These are phyloP conservation scores for Neosalanx taihuensis DNA, from an alignment of 2,797 vertebrate species.

Conservation along the genomic window DNA sequence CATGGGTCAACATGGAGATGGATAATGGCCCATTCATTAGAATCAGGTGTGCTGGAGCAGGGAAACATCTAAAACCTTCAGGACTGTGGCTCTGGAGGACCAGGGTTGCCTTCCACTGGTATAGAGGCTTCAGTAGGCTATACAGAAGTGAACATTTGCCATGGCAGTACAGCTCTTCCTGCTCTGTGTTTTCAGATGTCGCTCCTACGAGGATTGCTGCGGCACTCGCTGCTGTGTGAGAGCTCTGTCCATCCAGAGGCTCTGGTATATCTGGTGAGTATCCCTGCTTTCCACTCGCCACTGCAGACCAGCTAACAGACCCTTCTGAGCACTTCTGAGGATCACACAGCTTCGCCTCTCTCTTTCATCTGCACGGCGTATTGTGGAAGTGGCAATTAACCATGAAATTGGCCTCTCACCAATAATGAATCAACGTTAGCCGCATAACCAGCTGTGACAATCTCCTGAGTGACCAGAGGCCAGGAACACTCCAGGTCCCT, in stretches of 20 bases:
- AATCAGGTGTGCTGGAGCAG: no score
- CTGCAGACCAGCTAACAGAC: not conserved
- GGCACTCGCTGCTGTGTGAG: slow-evolving; percentile 93
- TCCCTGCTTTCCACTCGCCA: not conserved
- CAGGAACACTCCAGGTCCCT: no score
- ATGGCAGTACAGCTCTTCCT: not conserved
- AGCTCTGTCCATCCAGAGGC: slow-evolving; percentile 92
- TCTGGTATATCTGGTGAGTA: slow-evolving; percentile 98
- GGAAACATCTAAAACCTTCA: no score
- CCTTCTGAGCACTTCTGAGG: not conserved
- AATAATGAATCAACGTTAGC: not conserved
- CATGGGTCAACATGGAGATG: no score
- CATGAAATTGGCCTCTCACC: slow-evolving; percentile 3
- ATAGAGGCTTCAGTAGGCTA: not conserved
- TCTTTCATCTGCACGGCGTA: not conserved
- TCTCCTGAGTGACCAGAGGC: slow-evolving; percentile 14
- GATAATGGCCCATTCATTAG: no score
- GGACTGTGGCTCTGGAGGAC: no score
- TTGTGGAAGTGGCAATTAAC: slow-evolving; percentile 3
- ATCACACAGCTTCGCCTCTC: not conserved
- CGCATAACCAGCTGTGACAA: slow-evolving; percentile 10
- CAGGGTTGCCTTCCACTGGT: no score
- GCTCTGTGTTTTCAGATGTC: slow-evolving; percentile 76
- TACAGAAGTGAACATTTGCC: not conserved
- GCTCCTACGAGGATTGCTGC: slow-evolving; percentile 96